These are phyloP conservation scores for Hippocampus guttulatus DNA, from an alignment of 2,113 vertebrate species.

Conservation along the genomic window DNA sequence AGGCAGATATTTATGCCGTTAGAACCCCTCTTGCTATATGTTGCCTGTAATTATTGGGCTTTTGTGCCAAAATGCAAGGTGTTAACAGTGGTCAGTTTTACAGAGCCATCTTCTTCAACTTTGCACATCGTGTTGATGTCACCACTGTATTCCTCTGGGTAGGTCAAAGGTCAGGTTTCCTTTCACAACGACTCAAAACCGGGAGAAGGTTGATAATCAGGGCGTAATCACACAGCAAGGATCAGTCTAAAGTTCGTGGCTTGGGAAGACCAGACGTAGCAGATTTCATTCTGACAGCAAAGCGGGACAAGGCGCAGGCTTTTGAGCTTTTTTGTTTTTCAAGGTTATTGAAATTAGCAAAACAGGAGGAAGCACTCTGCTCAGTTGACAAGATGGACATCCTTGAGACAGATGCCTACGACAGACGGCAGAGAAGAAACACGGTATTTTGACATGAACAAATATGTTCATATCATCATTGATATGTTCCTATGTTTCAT, in stretches of 20 bases:
- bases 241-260: slow-evolving; percentile 66
- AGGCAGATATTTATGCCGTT: background rate
- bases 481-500: slow-evolving; percentile 2
- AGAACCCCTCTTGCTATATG: too few relatives aligned
- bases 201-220: slow-evolving; percentile 59
- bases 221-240: slow-evolving; percentile 47
- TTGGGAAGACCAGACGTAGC: slow-evolving; percentile 24
- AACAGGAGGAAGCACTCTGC: background rate
- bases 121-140: slow-evolving; percentile 51
- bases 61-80: too few relatives aligned
- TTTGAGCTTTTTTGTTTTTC: slow-evolving; percentile 1
- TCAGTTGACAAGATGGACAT: slow-evolving; percentile 71
- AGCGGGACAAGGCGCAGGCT: background rate
- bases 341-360: background rate
- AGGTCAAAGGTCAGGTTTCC: slow-evolving; percentile 58
- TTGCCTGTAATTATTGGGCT: too few relatives aligned
- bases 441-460: slow-evolving; percentile 44
- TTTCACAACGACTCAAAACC: slow-evolving; percentile 38
- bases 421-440: slow-evolving; percentile 67
- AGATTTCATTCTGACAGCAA: slow-evolving; percentile 1
- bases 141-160: slow-evolving; percentile 10
- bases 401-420: slow-evolving; percentile 70
- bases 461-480: background rate
- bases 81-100: background rate
- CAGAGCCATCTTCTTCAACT: slow-evolving; percentile 27